Base-by-base conservation (phyloP, 2,888 invertebrate genomes). In the Sicus ferrugineus region DNA sequence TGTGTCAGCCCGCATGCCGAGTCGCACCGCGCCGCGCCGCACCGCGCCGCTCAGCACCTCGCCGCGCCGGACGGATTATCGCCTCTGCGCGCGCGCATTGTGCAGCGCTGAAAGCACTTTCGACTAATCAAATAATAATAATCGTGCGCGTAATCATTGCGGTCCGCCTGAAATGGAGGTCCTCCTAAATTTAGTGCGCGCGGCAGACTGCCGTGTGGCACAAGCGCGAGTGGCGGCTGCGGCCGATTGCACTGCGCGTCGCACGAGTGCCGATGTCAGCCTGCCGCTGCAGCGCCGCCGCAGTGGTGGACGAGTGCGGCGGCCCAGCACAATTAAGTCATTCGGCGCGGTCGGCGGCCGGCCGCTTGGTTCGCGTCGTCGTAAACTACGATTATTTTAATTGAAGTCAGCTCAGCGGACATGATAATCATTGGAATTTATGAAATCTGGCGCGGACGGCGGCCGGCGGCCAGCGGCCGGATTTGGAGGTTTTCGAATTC, bases 51-150 rank as follows among this genome's bases (percentile, higher is more conserved):
- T 16, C 26, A 26, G 11, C 42, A 26, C 34, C 21, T 61, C 11
- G 46, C 46, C 42, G 7, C 59, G n/a, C n/a, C n/a, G n/a, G n/a
- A n/a, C n/a, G 23, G 34, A 2, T n/a, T 19, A 38, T 59, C 38
- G 16, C 34, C 4, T 16, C 38, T 9, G 34, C 38, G 23, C 9
- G 34, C 34, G 19, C 46, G 11, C 30, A 19, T 34, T 34, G 34
- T 38, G 52, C 54, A 65, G 48, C 30, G 31, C 71, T 67, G 69
- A 73, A 74, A 72, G 64, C 73, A 65, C 71, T 73, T 73, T 74
- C 62, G 63, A 69, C 72, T 73, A 72, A 73, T 75, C 73, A 75
- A 74, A 74, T 74, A 71, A 72, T 72, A 74, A 71, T 75, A 73
- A 74, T 73, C 72, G 48, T 67, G 59, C 48, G 48, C 48, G 58